Conservation (phyloP, 2,797 vertebrate genomes). For the Enteromius radiatus region DNA sequence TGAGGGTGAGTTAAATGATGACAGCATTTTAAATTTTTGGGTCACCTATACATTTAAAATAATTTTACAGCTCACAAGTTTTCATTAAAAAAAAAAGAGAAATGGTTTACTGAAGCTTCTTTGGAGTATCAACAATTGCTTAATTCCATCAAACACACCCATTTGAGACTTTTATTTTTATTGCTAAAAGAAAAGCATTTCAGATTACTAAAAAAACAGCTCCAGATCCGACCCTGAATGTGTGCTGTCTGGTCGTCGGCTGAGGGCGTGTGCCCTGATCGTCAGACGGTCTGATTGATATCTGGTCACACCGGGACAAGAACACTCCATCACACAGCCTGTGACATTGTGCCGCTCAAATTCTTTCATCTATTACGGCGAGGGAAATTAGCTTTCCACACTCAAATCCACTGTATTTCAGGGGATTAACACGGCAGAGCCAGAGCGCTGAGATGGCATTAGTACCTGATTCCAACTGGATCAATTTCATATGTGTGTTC, state of each 20-base stretch:
- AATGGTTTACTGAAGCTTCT: too few species aligned
- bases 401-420: slow-evolving; percentile 57
- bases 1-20: background rate
- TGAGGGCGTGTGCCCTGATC: too few species aligned
- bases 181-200: background rate
- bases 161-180: background rate
- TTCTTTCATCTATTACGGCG: slow-evolving; percentile 64
- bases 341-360: slow-evolving; percentile 60
- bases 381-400: slow-evolving; percentile 56
- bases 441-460: slow-evolving; percentile 13
- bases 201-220: background rate
- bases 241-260: slow-evolving; percentile 61
- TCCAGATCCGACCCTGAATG: slow-evolving; percentile 62
- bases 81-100: background rate
- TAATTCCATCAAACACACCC: background rate
- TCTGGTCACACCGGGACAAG: slow-evolving; percentile 62
- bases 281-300: slow-evolving; percentile 70
- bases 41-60: background rate
- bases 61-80: background rate
- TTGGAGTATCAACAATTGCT: background rate
- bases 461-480: slow-evolving; percentile 45
- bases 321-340: slow-evolving; percentile 66
- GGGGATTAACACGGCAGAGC: slow-evolving; percentile 57
- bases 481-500: slow-evolving; percentile 60
- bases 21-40: background rate